These are phyloP conservation scores for Papio anubis DNA, from an alignment of 2,113 vertebrate genomes.

Conservation along the genomic window DNA sequence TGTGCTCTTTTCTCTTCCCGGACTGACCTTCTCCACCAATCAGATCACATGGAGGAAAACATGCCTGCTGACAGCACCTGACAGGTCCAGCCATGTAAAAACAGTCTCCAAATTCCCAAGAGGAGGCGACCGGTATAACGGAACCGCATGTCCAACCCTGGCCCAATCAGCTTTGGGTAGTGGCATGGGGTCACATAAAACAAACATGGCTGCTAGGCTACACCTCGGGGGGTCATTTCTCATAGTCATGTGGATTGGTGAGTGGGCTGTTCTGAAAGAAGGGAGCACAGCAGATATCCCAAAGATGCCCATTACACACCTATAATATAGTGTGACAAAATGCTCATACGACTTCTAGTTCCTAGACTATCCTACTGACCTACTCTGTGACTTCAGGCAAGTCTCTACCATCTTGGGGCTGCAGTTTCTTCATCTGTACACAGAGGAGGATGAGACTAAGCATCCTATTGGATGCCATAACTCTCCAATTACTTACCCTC, in stretches of 20 bases:
- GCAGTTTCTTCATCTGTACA: not conserved
- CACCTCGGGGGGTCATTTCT: not conserved
- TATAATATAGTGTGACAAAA: not conserved
- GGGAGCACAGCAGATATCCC: not conserved
- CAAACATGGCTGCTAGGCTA: not conserved
- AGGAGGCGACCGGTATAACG: not conserved
- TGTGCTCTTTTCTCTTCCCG: not conserved
- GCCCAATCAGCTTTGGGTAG: not conserved
- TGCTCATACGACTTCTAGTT: not conserved
- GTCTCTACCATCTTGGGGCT: not conserved
- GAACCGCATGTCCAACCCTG: not conserved
- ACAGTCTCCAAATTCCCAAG: not conserved
- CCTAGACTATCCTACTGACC: not conserved
- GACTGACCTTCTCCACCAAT: not conserved
- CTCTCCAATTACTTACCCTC: not conserved
- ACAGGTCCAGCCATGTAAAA: not conserved
- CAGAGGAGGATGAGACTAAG: not conserved
- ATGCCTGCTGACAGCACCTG: not conserved
- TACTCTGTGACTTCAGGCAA: not conserved
- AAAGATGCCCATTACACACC: not conserved
- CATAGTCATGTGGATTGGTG: not conserved
- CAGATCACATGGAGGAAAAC: not conserved
- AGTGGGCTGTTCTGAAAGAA: not conserved
- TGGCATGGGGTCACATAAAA: not conserved
- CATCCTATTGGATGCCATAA: not conserved